phyloP scores from a whole-genome alignment of 2,797 vertebrate species.

The Sebastes kiyomatsui region DNA sequence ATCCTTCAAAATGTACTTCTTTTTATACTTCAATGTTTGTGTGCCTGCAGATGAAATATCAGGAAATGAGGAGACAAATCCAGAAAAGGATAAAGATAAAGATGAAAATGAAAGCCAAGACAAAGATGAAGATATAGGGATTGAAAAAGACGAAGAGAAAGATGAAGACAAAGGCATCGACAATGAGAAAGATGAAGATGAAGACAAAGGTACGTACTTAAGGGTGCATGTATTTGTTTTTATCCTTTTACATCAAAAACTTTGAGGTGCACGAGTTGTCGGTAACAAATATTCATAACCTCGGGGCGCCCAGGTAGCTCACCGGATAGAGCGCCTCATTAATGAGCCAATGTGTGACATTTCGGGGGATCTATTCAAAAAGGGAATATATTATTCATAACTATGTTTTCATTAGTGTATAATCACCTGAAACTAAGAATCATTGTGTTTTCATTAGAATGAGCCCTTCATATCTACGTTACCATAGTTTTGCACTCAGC shows the following conservation, averaged over 20 bases:
- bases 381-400: not conserved
- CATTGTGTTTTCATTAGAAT: not conserved
- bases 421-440: not conserved
- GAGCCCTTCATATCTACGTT: not conserved
- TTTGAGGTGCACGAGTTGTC: not conserved
- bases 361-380: not conserved
- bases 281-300: not conserved
- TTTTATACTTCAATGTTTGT: conserved; percentile 31
- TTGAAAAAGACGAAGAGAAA: conserved; percentile 20
- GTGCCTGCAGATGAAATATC: conserved; percentile 53
- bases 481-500: not conserved
- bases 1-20: conserved; percentile 11
- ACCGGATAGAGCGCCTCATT: not conserved
- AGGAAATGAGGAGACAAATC: conserved; percentile 33
- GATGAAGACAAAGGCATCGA: conserved; percentile 24
- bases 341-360: not conserved
- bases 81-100: conserved; percentile 30
- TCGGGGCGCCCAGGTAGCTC: not conserved
- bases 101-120: conserved; percentile 47
- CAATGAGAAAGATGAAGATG: conserved; percentile 16
- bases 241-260: not conserved
- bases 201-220: conserved; percentile 52
- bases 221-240: not conserved
- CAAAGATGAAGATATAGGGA: conserved; percentile 25
- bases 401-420: not conserved